Conservation (phyloP, 35 echinoderm and acorn worm species). For the Heliocidaris erythrogramma region DNA sequence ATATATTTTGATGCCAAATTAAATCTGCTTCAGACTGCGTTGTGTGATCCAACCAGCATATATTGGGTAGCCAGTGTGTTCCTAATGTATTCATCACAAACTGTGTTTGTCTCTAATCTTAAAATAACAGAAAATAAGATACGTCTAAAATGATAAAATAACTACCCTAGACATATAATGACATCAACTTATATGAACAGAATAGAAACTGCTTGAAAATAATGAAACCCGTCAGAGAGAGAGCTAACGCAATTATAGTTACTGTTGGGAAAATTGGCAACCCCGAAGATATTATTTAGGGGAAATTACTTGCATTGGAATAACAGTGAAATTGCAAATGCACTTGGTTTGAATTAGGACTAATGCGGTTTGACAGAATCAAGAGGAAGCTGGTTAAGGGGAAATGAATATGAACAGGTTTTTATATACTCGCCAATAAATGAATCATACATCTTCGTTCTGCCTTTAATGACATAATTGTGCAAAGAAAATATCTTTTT, state of each 20-base stretch:
- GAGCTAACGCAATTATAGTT: background rate
- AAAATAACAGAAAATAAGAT: background rate
- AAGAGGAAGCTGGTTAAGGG: background rate
- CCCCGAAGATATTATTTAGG: background rate
- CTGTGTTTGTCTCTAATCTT: background rate
- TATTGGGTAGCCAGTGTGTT: too few species aligned
- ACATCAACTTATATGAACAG: background rate
- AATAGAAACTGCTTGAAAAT: background rate
- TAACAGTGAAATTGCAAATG: background rate
- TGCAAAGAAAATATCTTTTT: background rate
- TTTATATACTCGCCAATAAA: background rate
- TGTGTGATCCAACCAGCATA: too few species aligned
- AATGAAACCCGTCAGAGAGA: background rate
- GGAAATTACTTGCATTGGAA: background rate
- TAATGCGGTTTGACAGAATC: background rate
- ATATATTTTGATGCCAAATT: too few species aligned
- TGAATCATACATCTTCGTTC: background rate
- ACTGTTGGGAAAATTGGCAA: background rate
- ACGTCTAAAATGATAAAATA: background rate
- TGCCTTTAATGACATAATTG: background rate
- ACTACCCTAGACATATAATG: background rate
- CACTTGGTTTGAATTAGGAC: background rate
- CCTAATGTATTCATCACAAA: too few species aligned
- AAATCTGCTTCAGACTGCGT: too few species aligned
- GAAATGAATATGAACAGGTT: background rate